Conservation (phyloP, 2,797 vertebrate genomes). For the Epinephelus awoara region DNA sequence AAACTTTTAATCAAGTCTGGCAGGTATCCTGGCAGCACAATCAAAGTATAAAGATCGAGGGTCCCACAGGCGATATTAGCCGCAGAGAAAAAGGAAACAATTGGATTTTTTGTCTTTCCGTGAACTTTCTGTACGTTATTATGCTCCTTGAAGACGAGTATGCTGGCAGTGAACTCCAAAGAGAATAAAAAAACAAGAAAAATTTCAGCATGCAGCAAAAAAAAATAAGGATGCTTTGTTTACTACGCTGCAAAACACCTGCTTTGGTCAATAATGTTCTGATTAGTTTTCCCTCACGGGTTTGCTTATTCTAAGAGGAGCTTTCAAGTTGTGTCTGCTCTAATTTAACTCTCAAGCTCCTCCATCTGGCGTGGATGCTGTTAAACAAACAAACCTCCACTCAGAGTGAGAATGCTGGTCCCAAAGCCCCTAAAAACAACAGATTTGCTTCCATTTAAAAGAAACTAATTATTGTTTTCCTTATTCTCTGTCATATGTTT, state of each 20-base stretch:
- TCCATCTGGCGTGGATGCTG: slow-evolving; percentile 25
- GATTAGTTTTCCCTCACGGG: not conserved
- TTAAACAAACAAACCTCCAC: slow-evolving; percentile 13
- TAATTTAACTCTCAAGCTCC: slow-evolving; percentile 35
- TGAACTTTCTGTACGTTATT: not conserved
- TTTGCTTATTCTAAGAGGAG: slow-evolving; percentile 23
- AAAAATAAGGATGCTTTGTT: slow-evolving; percentile 3
- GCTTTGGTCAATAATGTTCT: not conserved
- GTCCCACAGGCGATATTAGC: slow-evolving; percentile 5
- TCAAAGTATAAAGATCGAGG: slow-evolving; percentile 14
- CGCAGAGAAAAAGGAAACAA: slow-evolving; percentile 1
- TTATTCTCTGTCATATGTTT: no score
- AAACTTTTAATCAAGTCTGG: slow-evolving; percentile 8
- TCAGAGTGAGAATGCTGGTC: not conserved
- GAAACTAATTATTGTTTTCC: no score
- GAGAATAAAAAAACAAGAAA: not conserved
- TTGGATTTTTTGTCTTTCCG: slow-evolving; percentile 19
- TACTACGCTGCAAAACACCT: not conserved
- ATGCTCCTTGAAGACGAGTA: not conserved
- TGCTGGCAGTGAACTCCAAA: not conserved
- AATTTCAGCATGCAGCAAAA: not conserved
- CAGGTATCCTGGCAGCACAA: slow-evolving; percentile 8
- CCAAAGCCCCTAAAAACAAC: not conserved
- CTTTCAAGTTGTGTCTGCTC: slow-evolving; percentile 11
- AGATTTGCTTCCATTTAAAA: slow-evolving; percentile 1